Percentiles rank a stretch among this genome's conserved stretches.
Evolutionary conservation across 2,797 vertebrate genomes (phyloP).

Genomic region (Peromyscus eremicus): DNA sequence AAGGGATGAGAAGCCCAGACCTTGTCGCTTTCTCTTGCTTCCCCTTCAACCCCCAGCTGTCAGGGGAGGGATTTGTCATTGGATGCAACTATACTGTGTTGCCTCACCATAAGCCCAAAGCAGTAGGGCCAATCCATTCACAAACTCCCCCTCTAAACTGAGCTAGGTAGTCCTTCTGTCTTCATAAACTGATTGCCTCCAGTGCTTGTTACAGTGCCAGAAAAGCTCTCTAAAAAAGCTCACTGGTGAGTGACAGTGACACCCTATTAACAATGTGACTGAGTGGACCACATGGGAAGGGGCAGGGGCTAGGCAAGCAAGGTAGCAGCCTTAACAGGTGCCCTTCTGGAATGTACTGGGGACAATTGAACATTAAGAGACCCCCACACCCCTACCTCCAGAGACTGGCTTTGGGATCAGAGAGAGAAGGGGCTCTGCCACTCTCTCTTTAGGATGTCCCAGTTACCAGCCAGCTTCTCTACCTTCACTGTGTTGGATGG

Average conservation of each 20-base stretch:
- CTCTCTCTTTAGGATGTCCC: background rate
- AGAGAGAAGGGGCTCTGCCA: too few species aligned
- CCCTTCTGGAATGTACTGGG: accelerated
- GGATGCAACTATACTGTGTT: background rate
- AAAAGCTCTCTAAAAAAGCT: background rate
- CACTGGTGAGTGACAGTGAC: background rate
- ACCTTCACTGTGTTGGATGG: accelerated
- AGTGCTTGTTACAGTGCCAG: background rate
- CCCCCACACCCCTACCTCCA: background rate
- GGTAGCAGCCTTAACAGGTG: background rate
- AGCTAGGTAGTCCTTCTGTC: background rate
- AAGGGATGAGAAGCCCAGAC: background rate
- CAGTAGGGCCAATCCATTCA: background rate
- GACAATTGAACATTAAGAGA: background rate
- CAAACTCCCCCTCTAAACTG: too few species aligned
- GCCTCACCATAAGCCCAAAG: background rate
- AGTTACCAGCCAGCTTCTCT: too few species aligned
- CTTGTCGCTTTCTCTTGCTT: background rate
- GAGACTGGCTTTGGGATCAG: too few species aligned
- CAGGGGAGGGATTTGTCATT: background rate
- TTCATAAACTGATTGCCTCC: too few species aligned
- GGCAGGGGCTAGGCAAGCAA: background rate
- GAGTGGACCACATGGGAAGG: background rate
- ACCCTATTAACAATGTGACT: accelerated
- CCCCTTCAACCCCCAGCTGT: background rate